Evolutionary conservation across 2,888 invertebrate genomes (phyloP).

Genomic region (Thereva nobilitata): DNA sequence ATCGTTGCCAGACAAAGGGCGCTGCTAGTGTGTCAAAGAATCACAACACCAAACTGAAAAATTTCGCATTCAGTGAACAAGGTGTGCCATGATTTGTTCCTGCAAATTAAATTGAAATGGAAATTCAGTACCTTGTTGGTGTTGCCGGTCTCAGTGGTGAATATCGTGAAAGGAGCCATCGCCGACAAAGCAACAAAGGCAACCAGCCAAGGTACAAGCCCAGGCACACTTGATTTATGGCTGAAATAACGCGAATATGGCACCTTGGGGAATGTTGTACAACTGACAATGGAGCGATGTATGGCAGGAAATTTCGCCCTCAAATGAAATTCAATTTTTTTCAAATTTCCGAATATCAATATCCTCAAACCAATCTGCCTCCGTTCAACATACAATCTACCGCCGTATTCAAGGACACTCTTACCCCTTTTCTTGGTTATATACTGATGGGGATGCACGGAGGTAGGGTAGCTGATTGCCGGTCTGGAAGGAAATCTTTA

Average conservation of each 20-base stretch:
- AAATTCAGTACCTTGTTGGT: conserved; percentile 9
- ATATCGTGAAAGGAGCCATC: conserved; percentile 24
- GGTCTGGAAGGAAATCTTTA: too few relatives aligned
- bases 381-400: background rate
- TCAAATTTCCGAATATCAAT: conserved; percentile 38
- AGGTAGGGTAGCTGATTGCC: too few relatives aligned
- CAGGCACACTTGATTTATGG: conserved; percentile 37
- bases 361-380: conserved; percentile 2
- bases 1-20: too few relatives aligned
- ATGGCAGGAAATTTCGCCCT: conserved; percentile 27
- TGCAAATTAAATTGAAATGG: conserved; percentile 39
- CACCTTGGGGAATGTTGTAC: conserved; percentile 39
- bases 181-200: background rate
- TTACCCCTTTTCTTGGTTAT: background rate
- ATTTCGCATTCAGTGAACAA: conserved; percentile 34
- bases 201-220: background rate
- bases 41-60: conserved; percentile 24
- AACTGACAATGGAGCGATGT: conserved; percentile 31
- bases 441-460: too few relatives aligned
- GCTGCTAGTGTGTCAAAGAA: conserved; percentile 8
- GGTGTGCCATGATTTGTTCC: conserved; percentile 38
- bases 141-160: background rate
- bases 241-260: conserved; percentile 40
- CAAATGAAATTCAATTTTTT: conserved; percentile 36
- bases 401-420: background rate